Evolutionary conservation across 35 echinoderm and acorn worm species (phyloP).

Genomic region (Lytechinus pictus): DNA sequence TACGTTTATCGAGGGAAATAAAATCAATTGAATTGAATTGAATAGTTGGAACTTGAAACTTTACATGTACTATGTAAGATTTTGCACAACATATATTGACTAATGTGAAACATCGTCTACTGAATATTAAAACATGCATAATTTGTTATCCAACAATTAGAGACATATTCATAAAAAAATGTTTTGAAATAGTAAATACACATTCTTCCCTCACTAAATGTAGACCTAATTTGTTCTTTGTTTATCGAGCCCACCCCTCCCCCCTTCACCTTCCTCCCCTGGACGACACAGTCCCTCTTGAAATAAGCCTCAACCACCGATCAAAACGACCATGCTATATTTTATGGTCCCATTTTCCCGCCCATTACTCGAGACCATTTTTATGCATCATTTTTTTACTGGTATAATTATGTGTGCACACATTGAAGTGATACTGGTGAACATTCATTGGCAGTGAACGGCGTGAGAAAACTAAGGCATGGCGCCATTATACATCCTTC

Average conservation of each 20-base stretch:
- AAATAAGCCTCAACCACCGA: not conserved
- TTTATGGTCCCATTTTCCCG: constrained; percentile 2
- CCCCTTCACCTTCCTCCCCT: not conserved
- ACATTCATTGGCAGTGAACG: not conserved
- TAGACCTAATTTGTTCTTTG: too few species aligned
- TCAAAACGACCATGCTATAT: not conserved
- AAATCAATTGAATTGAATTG: too few species aligned
- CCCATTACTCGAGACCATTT: not conserved
- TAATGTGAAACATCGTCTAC: too few species aligned
- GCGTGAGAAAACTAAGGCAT: not conserved
- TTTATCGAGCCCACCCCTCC: not conserved
- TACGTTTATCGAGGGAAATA: too few species aligned
- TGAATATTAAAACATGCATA: too few species aligned
- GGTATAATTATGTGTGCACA: not conserved
- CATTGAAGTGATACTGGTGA: not conserved
- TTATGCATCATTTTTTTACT: not conserved
- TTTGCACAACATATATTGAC: too few species aligned
- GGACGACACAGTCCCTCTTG: not conserved
- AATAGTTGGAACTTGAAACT: too few species aligned
- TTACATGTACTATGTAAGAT: too few species aligned
- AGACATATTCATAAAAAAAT: too few species aligned
- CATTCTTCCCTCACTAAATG: too few species aligned
- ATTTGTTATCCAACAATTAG: too few species aligned
- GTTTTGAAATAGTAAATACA: too few species aligned
- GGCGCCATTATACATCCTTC: not conserved